Base-by-base conservation (phyloP, 2,888 invertebrate genomes). In the Chaitophorus viminalis region DNA sequence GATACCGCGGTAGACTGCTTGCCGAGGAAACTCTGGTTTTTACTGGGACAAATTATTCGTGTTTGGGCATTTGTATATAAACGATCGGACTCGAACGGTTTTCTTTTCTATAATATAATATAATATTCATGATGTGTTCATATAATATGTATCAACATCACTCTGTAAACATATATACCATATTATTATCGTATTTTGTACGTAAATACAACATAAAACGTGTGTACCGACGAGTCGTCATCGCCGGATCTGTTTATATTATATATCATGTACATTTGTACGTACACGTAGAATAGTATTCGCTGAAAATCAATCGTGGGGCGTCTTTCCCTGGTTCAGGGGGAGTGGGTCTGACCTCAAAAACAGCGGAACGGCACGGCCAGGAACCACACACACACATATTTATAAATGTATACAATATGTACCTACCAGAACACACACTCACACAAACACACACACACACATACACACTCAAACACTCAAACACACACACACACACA, bases 231-330 rank as follows among this genome's bases (percentile, higher is more conserved):
- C 25, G 60, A 8, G 60, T 25, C 60, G 60, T 60, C 60, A 46
- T 14, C 14, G 46, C 3, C 6, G n/a, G n/a, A n/a, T n/a, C n/a
- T n/a, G n/a, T n/a, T n/a, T n/a, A n/a, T n/a, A n/a, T n/a, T n/a
- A n/a, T n/a, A n/a, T n/a, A n/a, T n/a, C n/a, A n/a, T n/a, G n/a
- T n/a, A n/a, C n/a, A 25, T 60, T 6, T 25, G 60, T 21, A 21
- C 21, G 8, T 9, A 60, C 60, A 60, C n/a, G n/a, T 46, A 14
- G 46, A 33, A 18, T 31, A 6, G 52, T 39, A 65, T 77, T 68
- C 52, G 74, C 29, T 76, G 52, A 84, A 84, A 84, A 84, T 84
- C 84, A 84, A 84, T 84, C 77, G 76, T 60, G 46, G 84, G 46
- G 76, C 77, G 77, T 77, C 11, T 25, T 52, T 76, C 31, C 65